Percentiles rank a stretch among this genome's conserved stretches.
These are phyloP conservation scores for Dipodomys ordii DNA, from an alignment of 2,113 vertebrate species.

Conservation along the genomic window DNA sequence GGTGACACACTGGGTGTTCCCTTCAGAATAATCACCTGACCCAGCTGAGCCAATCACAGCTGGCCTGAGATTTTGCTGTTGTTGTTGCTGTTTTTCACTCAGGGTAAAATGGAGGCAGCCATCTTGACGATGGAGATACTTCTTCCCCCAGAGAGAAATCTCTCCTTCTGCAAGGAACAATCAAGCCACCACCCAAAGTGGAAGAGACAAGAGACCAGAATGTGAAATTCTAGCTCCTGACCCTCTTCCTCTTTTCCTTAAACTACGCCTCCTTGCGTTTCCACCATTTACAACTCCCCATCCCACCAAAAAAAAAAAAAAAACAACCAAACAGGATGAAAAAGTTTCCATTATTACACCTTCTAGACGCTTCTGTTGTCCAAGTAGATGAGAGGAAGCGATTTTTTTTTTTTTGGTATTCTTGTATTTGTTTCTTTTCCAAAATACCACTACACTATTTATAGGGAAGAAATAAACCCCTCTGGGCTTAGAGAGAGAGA, in stretches of 20 bases:
- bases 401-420: slow-evolving; percentile 36
- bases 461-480: slow-evolving; percentile 42
- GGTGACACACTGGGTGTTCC: too few species aligned
- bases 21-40: background rate
- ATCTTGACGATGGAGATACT: background rate
- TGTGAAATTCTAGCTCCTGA: background rate
- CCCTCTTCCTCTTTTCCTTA: background rate
- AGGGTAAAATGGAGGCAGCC: too few species aligned
- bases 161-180: background rate
- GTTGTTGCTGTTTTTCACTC: too few species aligned
- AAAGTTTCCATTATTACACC: slow-evolving; percentile 5
- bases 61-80: background rate
- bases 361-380: background rate
- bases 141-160: background rate
- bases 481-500: slow-evolving; percentile 61
- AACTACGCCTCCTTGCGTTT: background rate
- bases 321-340: background rate
- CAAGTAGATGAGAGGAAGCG: background rate
- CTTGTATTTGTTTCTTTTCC: slow-evolving; percentile 30
- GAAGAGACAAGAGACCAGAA: background rate
- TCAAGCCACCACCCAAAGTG: background rate
- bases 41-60: background rate
- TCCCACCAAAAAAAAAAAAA: background rate
- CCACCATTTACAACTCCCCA: background rate
- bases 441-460: slow-evolving; percentile 62